Evolutionary conservation across 2,797 vertebrate species (phyloP).

Genomic region (Percopsis omiscomaycus): DNA sequence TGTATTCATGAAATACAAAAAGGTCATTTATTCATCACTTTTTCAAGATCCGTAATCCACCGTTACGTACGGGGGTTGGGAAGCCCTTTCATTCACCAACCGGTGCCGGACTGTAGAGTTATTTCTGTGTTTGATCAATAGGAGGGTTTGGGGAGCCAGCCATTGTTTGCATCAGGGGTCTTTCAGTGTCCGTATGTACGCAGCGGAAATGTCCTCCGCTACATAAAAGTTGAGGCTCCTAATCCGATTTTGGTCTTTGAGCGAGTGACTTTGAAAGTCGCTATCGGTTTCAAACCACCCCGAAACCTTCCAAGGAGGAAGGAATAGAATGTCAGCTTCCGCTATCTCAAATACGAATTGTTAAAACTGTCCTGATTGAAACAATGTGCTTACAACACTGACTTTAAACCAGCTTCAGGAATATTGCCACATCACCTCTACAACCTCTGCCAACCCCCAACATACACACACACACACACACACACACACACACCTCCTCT

Average conservation of each 20-base stretch:
- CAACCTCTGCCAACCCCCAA: neutral
- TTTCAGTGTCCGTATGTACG: conserved; percentile 27
- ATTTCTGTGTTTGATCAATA: conserved; percentile 18
- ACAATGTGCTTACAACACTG: too few species aligned
- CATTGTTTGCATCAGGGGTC: conserved; percentile 8
- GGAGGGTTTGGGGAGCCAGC: conserved; percentile 33
- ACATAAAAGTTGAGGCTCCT: conserved; percentile 45
- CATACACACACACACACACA: neutral
- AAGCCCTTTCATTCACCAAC: conserved; percentile 3
- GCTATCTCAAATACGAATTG: too few species aligned
- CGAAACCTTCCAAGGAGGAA: conserved; percentile 25
- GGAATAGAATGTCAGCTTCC: conserved; percentile 30
- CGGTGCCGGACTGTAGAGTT: conserved; percentile 6
- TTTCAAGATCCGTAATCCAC: conserved; percentile 32
- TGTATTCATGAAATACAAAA: too few species aligned
- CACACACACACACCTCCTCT: too few species aligned
- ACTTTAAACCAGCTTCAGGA: too few species aligned
- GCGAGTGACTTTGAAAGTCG: conserved; percentile 68
- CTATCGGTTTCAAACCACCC: conserved; percentile 40
- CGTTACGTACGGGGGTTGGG: conserved; percentile 29
- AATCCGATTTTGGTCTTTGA: conserved; percentile 63
- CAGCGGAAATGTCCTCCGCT: conserved; percentile 26
- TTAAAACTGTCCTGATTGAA: too few species aligned
- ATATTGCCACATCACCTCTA: too few species aligned
- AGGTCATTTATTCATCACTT: conserved; percentile 20